Base-by-base conservation (phyloP, 2,888 invertebrate species). In the Unio pictorum region DNA sequence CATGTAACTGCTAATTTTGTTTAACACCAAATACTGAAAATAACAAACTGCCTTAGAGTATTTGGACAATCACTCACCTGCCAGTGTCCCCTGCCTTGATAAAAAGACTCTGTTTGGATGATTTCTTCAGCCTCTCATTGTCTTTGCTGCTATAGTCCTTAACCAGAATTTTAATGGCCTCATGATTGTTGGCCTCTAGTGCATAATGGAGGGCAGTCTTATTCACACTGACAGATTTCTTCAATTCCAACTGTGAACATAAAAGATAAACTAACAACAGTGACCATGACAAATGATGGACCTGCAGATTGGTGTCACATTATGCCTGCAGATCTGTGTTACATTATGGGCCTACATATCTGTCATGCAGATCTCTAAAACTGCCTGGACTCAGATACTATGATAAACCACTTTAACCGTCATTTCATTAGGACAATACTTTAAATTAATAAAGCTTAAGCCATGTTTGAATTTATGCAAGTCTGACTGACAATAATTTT, bases 121-220 rank as follows among this genome's bases (percentile, higher is more conserved):
- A 68, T 58, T 80, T 78, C 67, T 80, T 68, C 45, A 79, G 74
- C 26, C 80, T 69, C 60, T 84, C 73, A 74, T 81, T 72, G 70
- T 81, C 75, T 28, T 63, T 26, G 59, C 76, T 56, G 71, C 82
- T 82, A 34, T 82, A 73, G 65, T 87, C 88, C n/a, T 81, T 78
- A 18, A 78, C 67, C 60, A 90, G 73, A 15, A 86, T 67, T 65
- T 82, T 81, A 15, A 90, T 81, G 34, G 88, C 84, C 67, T 88
- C 86, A 55, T 82, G 78, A 63, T 89, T 84, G 58, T 88, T 87
- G 54, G 79, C 79, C 72, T 86, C 75, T 54, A 89, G 74, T 54
- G 90, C 90, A 74, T 87, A 86, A 57, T 85, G 82, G 4, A 90
- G 74, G 20, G 89, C 88, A 61, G 83, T 85, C 26, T 84, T 76